Base-by-base conservation (phyloP, 1,140 invertebrate genomes). In the Geopemphigus sp. region DNA sequence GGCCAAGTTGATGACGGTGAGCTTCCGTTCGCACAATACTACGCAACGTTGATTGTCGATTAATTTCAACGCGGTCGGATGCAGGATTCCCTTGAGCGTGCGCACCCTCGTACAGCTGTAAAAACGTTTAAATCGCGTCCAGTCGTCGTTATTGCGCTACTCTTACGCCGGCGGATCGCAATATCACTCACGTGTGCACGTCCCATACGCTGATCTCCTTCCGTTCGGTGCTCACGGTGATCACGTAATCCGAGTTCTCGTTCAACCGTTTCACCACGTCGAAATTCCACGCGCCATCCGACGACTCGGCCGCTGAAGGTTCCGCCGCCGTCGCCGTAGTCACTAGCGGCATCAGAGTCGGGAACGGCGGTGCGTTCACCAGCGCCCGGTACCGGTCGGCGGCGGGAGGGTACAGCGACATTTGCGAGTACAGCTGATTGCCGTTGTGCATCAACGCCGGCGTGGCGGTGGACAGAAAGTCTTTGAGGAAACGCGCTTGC, bases 141-240 rank as follows among this genome's bases (percentile, higher is more conserved):
- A 17, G n/a, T 47, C 14, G 19, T 24, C 26, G 17, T 32, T 15
- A 5, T 50, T 50, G 47, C 11, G 12, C 8, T 5, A 5, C 14
- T 14, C 47, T 50, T 50, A 22, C 57, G 4, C 3, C 12, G 32
- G 19, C 32, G 24, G 5, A 22, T 10, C 11, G 12, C 24, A 53
- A 70, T 17, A 26, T 66, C n/a, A 66, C 47, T 87, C 85, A 92
- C 88, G 86, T 89, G 61, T 88, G 85, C 11, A 91, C 88, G 86
- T 92, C 89, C 93, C 93, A 95, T 8, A 95, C 92, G 83, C 89
- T 90, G 53, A 95, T 90, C 85, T 93, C 91, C 82, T 92, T 91
- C 11, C 89, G 85, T 68, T 90, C 88, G 0, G 91, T 91, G 2
- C 91, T 91, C 19, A 94, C 86, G 10, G 91, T 92, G 24, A 92